Percentiles rank a stretch among this genome's conserved stretches.
These are phyloP conservation scores for Oreochromis niloticus DNA, from an alignment of 2,113 vertebrate species.

Conservation along the genomic window DNA sequence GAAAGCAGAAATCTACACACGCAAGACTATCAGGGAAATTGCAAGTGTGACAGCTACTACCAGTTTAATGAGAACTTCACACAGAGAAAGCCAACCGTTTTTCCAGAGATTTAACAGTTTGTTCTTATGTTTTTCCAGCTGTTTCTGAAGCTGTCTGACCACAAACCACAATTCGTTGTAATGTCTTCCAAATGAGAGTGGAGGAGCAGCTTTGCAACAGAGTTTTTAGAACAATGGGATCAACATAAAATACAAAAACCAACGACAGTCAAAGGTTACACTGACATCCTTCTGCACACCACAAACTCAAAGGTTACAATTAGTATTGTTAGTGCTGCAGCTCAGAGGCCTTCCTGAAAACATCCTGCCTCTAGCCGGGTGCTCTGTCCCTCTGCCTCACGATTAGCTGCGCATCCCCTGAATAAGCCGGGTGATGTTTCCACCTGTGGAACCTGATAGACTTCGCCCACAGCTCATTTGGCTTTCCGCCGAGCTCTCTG, in stretches of 20 bases:
- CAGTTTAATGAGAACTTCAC: slow-evolving; percentile 12
- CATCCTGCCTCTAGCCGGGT: background rate
- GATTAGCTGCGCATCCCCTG: background rate
- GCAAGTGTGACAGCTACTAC: background rate
- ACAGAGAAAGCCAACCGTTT: slow-evolving; percentile 1
- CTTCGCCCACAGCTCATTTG: background rate
- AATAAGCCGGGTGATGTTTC: slow-evolving; percentile 21
- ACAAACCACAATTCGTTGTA: slow-evolving; percentile 19
- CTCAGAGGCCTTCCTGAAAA: background rate
- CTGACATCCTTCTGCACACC: background rate
- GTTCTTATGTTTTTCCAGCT: slow-evolving; percentile 20
- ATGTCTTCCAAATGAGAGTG: slow-evolving; percentile 21
- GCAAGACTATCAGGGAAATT: background rate
- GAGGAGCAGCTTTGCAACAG: background rate
- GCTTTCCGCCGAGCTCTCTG: background rate
- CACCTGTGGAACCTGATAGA: slow-evolving; percentile 44
- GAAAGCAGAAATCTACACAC: background rate
- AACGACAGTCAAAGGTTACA: background rate
- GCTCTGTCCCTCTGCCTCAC: background rate
- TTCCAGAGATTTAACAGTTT: slow-evolving; percentile 17
- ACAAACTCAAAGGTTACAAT: background rate
- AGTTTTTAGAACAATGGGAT: background rate
- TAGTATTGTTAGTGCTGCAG: background rate
- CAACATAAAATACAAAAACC: background rate
- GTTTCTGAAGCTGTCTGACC: slow-evolving; percentile 18